Evolutionary conservation across 2,113 vertebrate species (phyloP).

Genomic region (Alosa alosa): DNA sequence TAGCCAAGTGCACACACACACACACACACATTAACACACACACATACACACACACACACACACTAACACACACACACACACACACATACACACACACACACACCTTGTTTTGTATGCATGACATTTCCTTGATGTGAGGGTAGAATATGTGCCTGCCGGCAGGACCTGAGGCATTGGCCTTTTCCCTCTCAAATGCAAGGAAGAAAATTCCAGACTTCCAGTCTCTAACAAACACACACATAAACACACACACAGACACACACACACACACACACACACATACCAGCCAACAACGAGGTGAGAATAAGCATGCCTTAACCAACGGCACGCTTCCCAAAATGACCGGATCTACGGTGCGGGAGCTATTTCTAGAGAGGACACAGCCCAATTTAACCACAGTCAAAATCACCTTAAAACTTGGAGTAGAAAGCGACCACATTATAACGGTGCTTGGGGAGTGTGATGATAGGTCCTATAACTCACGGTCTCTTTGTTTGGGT

Average conservation of each 20-base stretch:
- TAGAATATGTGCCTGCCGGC: too few relatives aligned
- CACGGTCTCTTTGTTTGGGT: not conserved
- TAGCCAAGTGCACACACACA: conserved; percentile 4
- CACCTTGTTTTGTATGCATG: conserved; percentile 31
- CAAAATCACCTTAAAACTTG: not conserved
- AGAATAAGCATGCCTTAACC: not conserved
- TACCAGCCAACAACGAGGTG: not conserved
- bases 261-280: not conserved
- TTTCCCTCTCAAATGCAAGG: too few relatives aligned
- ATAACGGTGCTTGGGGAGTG: not conserved
- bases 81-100: not conserved
- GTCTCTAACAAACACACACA: not conserved
- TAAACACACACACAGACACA: not conserved
- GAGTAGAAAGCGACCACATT: not conserved
- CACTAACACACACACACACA: not conserved
- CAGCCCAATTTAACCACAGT: not conserved
- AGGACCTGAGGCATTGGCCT: not conserved
- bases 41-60: not conserved
- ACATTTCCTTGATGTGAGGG: conserved; percentile 15
- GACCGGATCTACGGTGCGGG: not conserved
- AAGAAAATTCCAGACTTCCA: not conserved
- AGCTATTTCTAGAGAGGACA: not conserved
- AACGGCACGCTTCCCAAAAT: not conserved
- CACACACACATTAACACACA: not conserved
- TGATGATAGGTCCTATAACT: not conserved